These are phyloP conservation scores for Melipona quadrifasciata DNA, from an alignment of 1,140 invertebrate species.

Conservation along the genomic window DNA sequence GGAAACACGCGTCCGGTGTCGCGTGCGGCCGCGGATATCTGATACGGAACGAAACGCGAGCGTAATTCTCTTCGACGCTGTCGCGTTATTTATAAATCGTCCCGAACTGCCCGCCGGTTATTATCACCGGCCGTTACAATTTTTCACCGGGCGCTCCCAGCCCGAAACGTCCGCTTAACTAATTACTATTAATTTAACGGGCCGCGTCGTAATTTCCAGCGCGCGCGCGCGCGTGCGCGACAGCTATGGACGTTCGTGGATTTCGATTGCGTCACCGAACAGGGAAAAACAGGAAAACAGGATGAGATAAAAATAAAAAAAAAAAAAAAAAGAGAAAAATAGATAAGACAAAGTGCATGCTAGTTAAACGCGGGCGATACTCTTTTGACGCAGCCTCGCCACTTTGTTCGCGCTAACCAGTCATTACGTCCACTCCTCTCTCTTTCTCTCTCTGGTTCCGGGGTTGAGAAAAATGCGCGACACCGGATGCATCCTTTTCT, in stretches of 20 bases:
- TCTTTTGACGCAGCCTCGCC: conserved; percentile 29
- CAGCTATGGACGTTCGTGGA: neutral
- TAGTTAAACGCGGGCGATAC: conserved; percentile 31
- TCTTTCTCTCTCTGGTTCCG: neutral
- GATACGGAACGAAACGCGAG: conserved; percentile 31
- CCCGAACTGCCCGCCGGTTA: conserved; percentile 33
- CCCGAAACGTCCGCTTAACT: conserved; percentile 45
- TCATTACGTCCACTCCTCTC: conserved; percentile 15
- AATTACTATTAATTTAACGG: conserved; percentile 53
- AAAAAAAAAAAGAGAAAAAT: neutral
- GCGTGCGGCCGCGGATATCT: conserved; percentile 42
- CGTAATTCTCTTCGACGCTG: conserved; percentile 39
- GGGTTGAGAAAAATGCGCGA: conserved; percentile 1
- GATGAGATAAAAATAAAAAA: too few species aligned
- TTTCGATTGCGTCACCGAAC: conserved; percentile 4
- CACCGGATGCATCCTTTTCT: conserved; percentile 1
- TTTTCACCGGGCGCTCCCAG: conserved; percentile 27
- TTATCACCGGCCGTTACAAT: conserved; percentile 49
- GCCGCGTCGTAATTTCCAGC: conserved; percentile 28
- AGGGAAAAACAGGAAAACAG: neutral
- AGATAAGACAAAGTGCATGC: conserved; percentile 38
- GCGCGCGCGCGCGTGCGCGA: too few species aligned
- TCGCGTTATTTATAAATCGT: conserved; percentile 54
- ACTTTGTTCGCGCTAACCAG: conserved; percentile 40
- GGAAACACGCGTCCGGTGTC: conserved; percentile 42